Base-by-base conservation (phyloP, 2,797 vertebrate genomes). In the Chromobotia macracanthus region DNA sequence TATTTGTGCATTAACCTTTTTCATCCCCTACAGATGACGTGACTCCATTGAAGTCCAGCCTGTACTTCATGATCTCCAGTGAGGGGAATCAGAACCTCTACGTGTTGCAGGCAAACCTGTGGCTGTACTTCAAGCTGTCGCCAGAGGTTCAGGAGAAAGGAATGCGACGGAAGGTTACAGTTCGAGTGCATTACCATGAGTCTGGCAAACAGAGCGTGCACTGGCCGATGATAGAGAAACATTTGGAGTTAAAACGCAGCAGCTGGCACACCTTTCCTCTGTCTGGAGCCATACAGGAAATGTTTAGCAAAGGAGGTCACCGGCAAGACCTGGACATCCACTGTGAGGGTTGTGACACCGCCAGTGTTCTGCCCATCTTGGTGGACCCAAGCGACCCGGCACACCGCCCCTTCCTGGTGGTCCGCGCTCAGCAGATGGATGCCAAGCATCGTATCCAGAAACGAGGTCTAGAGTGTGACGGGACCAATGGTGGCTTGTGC, bases 241-340 rank as follows among this genome's bases (percentile, higher is more conserved):
- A 94, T 11, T 94, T 98, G 81, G 97, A 99, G 82, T 93, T 98
- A 86, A 97, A 96, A 85, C 95, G 97, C 87, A 98, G 96, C 1
- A 96, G 97, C 86, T 99, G 97, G 97, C 97, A 99, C 72, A 98
- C 97, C 9, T 97, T 99, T 88, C 97, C 97, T 0, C 91, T 99
- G 83, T 96, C 96, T 0, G 96, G 97, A 73, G 94, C 95, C 0
- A 94, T 99, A 84, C 94, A 96, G 81, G 91, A 94, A 28, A 91
- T 96, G 78, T 95, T 98, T 19, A 95, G 92, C 60, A 95, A 94
- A 25, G 97, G 95, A 9, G 93, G 93, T 80, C 94, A 96, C 79
- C 92, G 96, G n/a, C 95, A 97, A 89, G 95, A 94, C 92, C 93
- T 99, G 90, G 96, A 98, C 72, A 93, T 99, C 83, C 96, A 94